Evolutionary conservation across 2,113 vertebrate species (phyloP).

Genomic region (Paramisgurnus dabryanus): DNA sequence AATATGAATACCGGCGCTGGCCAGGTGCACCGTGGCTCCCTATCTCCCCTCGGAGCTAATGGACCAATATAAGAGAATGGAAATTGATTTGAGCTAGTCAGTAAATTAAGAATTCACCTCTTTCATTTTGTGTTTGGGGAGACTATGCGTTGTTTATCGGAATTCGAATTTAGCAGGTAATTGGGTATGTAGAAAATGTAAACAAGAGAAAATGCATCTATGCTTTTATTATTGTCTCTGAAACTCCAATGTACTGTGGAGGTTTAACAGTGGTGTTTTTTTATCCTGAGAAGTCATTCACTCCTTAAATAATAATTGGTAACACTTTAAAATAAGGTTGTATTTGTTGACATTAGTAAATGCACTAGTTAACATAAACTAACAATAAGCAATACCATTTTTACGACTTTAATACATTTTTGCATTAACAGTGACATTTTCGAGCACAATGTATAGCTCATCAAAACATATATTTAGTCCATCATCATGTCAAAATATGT

Average conservation of each 20-base stretch:
- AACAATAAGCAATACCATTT: too few species aligned
- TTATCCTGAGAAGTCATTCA: not conserved
- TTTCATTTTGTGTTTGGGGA: slow-evolving; percentile 32
- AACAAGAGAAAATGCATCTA: slow-evolving; percentile 53
- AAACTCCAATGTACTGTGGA: not conserved
- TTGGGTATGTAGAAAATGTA: slow-evolving; percentile 55
- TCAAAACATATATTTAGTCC: too few species aligned
- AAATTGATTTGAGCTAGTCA: slow-evolving; percentile 50
- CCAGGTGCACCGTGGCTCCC: slow-evolving; percentile 24
- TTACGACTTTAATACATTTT: too few species aligned
- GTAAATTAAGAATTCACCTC: slow-evolving; percentile 47
- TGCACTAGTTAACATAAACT: too few species aligned
- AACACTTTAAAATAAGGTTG: too few species aligned
- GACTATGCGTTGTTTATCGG: slow-evolving; percentile 43
- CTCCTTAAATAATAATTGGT: too few species aligned
- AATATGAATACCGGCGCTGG: slow-evolving; percentile 21
- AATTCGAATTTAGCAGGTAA: slow-evolving; percentile 52
- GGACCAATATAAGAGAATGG: slow-evolving; percentile 46
- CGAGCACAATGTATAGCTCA: too few species aligned
- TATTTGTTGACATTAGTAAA: too few species aligned
- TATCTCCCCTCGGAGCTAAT: slow-evolving; percentile 44
- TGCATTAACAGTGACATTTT: too few species aligned
- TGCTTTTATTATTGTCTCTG: slow-evolving; percentile 42
- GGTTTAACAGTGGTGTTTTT: slow-evolving; percentile 13
- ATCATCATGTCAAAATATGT: too few species aligned